A percentile compares a stretch with the other conserved stretches of the same genome.
phyloP scores from a whole-genome alignment of 1,140 invertebrate species.

The Orius insidiosus region DNA sequence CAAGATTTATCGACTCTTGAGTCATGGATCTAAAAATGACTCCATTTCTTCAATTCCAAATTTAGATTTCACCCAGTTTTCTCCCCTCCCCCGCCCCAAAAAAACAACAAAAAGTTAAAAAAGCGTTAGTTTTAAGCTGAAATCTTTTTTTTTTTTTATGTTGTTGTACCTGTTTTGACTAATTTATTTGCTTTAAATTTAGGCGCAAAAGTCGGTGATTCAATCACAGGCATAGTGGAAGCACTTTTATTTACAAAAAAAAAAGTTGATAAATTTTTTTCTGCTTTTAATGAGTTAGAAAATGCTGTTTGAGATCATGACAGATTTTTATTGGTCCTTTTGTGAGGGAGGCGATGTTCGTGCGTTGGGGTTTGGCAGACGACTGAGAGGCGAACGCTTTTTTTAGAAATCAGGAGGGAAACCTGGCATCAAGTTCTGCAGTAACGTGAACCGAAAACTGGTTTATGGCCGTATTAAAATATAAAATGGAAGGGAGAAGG shows the following conservation, averaged over 20 bases:
- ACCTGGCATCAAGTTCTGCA: slow-evolving; percentile 14
- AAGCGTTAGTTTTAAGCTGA: background rate
- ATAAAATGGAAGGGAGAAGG: too few relatives aligned
- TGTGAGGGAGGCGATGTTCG: slow-evolving; percentile 2
- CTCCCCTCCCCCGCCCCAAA: too few relatives aligned
- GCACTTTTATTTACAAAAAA: background rate
- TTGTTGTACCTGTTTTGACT: slow-evolving; percentile 18
- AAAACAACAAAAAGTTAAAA: background rate
- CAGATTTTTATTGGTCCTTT: background rate
- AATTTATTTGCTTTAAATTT: slow-evolving; percentile 18
- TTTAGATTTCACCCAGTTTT: slow-evolving; percentile 15
- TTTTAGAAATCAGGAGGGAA: slow-evolving; percentile 14
- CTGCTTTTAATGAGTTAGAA: background rate
- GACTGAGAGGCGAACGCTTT: slow-evolving; percentile 15
- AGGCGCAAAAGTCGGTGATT: slow-evolving; percentile 13
- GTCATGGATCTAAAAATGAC: slow-evolving; percentile 4
- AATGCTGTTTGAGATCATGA: background rate
- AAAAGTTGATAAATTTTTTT: background rate
- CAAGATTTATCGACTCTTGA: background rate
- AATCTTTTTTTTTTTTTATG: slow-evolving; percentile 7
- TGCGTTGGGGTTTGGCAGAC: slow-evolving; percentile 13
- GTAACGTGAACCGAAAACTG: slow-evolving; percentile 8
- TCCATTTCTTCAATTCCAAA: slow-evolving; percentile 6
- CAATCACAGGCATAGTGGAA: slow-evolving; percentile 11
- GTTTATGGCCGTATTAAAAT: background rate